Percentiles rank a stretch among this genome's conserved stretches.
Conservation (phyloP, 2,888 invertebrate genomes). For the Dinocampus coccinellae region DNA sequence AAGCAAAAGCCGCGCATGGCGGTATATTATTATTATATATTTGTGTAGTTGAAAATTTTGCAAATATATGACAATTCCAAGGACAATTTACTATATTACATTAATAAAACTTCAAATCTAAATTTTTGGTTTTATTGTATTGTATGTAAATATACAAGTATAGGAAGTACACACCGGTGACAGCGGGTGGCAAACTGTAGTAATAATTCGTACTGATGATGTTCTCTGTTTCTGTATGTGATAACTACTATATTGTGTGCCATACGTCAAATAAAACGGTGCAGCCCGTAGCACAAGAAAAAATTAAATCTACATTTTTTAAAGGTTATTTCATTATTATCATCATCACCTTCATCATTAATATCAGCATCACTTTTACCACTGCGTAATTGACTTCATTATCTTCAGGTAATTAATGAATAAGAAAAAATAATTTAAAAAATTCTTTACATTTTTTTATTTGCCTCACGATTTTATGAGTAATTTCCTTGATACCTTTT, state of each 20-base stretch:
- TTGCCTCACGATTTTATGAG: neutral
- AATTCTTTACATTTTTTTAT: neutral
- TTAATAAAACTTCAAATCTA: too few relatives aligned
- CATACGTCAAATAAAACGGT: constrained; percentile 28
- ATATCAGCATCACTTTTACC: too few relatives aligned
- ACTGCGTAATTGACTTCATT: neutral
- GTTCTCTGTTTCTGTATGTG: neutral
- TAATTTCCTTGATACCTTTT: neutral
- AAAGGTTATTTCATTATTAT: neutral
- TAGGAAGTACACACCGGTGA: neutral
- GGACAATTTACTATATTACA: too few relatives aligned
- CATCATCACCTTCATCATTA: too few relatives aligned
- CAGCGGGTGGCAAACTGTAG: constrained; percentile 15
- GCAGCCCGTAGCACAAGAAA: constrained; percentile 16
- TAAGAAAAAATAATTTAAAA: neutral
- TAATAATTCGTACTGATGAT: neutral
- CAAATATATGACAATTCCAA: neutral
- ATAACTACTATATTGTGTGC: neutral
- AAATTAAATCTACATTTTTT: neutral
- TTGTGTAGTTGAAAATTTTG: neutral
- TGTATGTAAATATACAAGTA: neutral
- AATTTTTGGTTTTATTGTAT: too few relatives aligned
- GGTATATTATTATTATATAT: neutral
- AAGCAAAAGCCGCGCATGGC: neutral
- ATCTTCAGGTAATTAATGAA: neutral